Conservation (phyloP, 2,797 vertebrate species). For the Hemibagrus guttatus region DNA sequence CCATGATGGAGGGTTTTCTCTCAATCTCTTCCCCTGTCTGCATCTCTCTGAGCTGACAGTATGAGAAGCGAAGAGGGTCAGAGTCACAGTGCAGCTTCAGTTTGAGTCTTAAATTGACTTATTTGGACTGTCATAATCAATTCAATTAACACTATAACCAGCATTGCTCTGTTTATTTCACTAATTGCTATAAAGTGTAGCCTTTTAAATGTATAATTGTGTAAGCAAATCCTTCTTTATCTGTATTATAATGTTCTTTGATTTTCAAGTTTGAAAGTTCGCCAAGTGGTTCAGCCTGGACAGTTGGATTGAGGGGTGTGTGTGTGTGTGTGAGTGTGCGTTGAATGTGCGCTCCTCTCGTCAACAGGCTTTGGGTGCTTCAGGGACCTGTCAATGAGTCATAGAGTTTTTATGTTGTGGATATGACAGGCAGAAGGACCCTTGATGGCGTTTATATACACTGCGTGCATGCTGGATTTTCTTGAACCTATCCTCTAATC, state of each 20-base stretch:
- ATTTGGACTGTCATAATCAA: slow-evolving; percentile 66
- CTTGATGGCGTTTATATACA: slow-evolving; percentile 55
- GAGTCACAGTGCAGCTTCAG: slow-evolving; percentile 50
- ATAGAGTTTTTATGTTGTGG: slow-evolving; percentile 60
- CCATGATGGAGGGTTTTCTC: slow-evolving; percentile 67
- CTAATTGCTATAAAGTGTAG: neutral
- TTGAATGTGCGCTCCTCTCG: slow-evolving; percentile 23
- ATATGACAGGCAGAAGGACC: slow-evolving; percentile 64
- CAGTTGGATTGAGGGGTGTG: slow-evolving; percentile 26
- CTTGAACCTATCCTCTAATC: slow-evolving; percentile 59
- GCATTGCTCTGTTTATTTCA: slow-evolving; percentile 56
- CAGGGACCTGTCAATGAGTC: slow-evolving; percentile 73
- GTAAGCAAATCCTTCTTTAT: slow-evolving; percentile 18
- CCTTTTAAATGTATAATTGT: neutral
- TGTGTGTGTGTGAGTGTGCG: slow-evolving; percentile 14
- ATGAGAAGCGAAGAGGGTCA: slow-evolving; percentile 74
- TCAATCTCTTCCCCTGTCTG: slow-evolving; percentile 26
- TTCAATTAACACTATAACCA: slow-evolving; percentile 65
- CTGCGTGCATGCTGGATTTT: slow-evolving; percentile 54
- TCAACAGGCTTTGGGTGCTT: slow-evolving; percentile 54
- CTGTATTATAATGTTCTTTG: neutral
- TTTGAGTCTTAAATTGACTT: slow-evolving; percentile 69
- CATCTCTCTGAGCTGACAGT: slow-evolving; percentile 61
- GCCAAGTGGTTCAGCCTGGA: slow-evolving; percentile 38
- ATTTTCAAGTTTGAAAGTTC: slow-evolving; percentile 27